phyloP scores from a whole-genome alignment of 2,797 vertebrate genomes.

The Euthynnus affinis region DNA sequence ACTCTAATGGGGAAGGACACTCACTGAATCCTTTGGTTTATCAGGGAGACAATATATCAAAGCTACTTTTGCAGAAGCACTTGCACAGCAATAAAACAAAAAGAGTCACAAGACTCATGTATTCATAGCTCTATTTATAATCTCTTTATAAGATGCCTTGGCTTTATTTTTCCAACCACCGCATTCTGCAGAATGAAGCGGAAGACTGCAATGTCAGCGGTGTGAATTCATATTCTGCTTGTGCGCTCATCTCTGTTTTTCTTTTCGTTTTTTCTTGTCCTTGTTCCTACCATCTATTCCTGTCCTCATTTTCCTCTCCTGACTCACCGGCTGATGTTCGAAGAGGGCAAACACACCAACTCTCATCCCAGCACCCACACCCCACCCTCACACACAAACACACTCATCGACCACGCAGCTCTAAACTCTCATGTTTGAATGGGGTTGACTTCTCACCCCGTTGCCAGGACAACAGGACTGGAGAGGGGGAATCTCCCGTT shows the following conservation, averaged over 20 bases:
- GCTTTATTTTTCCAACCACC: constrained; percentile 26
- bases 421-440: constrained; percentile 66
- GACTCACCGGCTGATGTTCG: constrained; percentile 47
- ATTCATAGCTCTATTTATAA: constrained; percentile 67
- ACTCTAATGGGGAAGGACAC: constrained; percentile 62
- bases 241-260: constrained; percentile 26
- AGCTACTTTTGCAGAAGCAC: constrained; percentile 59
- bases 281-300: constrained; percentile 39
- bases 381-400: constrained; percentile 25
- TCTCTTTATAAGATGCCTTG: constrained; percentile 31
- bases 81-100: constrained; percentile 65
- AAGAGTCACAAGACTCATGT: constrained; percentile 30
- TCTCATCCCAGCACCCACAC: constrained; percentile 9
- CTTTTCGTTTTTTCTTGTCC: constrained; percentile 20
- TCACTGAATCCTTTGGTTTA: constrained; percentile 58
- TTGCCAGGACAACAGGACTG: constrained; percentile 71
- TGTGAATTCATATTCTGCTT: constrained; percentile 64
- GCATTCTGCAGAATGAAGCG: constrained; percentile 17
- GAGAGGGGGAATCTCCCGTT: constrained; percentile 68
- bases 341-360: constrained; percentile 59
- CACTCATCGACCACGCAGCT: constrained; percentile 51
- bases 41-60: constrained; percentile 60
- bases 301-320: constrained; percentile 52
- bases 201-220: constrained; percentile 61
- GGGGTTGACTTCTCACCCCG: constrained; percentile 78